Evolutionary conservation across 1,140 invertebrate species (phyloP).

Genomic region (Orchesella cincta): DNA sequence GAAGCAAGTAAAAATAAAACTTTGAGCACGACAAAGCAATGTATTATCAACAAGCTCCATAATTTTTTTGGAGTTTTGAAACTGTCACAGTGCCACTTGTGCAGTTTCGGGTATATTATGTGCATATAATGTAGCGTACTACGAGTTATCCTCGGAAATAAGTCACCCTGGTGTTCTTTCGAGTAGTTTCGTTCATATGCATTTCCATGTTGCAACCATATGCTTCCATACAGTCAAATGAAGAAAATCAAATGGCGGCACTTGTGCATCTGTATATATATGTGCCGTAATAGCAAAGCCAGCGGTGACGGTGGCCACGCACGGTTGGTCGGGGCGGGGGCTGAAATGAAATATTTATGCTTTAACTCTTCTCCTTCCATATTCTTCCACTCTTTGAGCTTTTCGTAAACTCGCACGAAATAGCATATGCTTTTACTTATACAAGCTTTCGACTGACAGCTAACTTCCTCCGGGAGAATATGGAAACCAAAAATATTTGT

Average conservation of each 20-base stretch:
- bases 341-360: conserved; percentile 21
- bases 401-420: background rate
- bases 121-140: background rate
- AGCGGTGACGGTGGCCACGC: conserved; percentile 10
- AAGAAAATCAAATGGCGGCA: background rate
- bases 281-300: too few relatives aligned
- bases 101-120: too few relatives aligned
- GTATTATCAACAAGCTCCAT: background rate
- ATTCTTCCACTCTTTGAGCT: background rate
- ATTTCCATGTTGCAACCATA: conserved; percentile 12
- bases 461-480: background rate
- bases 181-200: background rate
- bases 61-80: conserved; percentile 7
- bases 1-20: too few relatives aligned
- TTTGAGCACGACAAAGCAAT: background rate
- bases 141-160: background rate
- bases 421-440: background rate
- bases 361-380: conserved; percentile 6
- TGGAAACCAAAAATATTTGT: too few relatives aligned
- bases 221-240: conserved; percentile 1
- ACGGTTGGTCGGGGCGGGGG: conserved; percentile 15
- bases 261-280: too few relatives aligned
- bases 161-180: conserved; percentile 2
- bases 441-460: background rate
- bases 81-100: conserved; percentile 8